Evolutionary conservation across 2,888 invertebrate species (phyloP).

Genomic region (Hirtodrosophila cameraria): DNA sequence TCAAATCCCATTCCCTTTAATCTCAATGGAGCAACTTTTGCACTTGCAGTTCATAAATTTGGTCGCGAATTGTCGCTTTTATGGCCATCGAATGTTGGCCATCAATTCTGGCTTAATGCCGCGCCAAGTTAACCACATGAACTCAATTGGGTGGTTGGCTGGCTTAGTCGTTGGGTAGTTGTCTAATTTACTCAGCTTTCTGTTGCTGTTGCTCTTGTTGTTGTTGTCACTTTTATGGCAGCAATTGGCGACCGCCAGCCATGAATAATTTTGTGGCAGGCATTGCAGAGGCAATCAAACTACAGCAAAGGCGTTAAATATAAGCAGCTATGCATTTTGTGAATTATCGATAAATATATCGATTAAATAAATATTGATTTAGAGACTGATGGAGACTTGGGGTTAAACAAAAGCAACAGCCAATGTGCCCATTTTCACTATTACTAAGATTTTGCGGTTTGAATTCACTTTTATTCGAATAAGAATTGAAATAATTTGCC

Average conservation of each 20-base stretch:
- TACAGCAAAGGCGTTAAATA: background rate
- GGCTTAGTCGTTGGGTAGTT: background rate
- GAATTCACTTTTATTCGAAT: no score
- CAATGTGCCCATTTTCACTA: no score
- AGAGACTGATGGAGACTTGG: no score
- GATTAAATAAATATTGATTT: background rate
- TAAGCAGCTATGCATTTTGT: background rate
- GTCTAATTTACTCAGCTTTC: slow-evolving; percentile 39
- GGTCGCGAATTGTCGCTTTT: slow-evolving; percentile 46
- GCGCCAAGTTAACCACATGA: slow-evolving; percentile 31
- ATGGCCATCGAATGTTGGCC: slow-evolving; percentile 56
- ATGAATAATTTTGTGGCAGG: slow-evolving; percentile 42
- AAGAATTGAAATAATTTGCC: no score
- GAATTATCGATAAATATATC: slow-evolving; percentile 16
- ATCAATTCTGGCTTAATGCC: slow-evolving; percentile 69
- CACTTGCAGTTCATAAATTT: slow-evolving; percentile 58
- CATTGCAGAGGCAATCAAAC: background rate
- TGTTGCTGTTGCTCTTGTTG: background rate
- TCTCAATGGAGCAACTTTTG: slow-evolving; percentile 25
- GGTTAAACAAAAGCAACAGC: no score
- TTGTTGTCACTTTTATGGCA: slow-evolving; percentile 54
- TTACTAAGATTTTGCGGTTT: no score
- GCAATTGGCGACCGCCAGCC: slow-evolving; percentile 41
- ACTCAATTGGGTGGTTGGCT: slow-evolving; percentile 5
- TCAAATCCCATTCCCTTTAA: background rate